Conservation (phyloP, 2,113 vertebrate species). For the Rhabdomys dilectus region DNA sequence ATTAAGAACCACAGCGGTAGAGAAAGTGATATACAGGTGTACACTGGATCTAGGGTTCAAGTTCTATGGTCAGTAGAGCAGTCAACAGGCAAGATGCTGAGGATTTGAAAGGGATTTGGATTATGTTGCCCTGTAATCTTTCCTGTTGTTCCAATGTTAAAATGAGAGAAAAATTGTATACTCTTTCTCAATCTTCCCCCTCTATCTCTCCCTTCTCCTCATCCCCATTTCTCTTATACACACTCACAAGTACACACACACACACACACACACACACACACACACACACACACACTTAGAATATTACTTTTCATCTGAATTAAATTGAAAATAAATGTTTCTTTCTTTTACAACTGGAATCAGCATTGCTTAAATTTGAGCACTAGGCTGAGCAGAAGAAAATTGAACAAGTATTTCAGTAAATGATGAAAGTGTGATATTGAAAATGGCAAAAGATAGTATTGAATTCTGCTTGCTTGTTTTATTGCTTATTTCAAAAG, state of each 20-base stretch:
- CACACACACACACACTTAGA: too few relatives aligned
- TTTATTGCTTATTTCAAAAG: neutral
- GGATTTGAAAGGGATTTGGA: neutral
- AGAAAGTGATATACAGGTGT: neutral
- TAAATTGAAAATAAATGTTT: neutral
- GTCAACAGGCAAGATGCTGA: neutral
- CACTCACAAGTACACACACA: neutral
- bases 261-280: neutral
- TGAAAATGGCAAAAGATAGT: neutral
- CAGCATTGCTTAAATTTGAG: neutral
- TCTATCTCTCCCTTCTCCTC: neutral
- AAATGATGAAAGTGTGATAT: neutral
- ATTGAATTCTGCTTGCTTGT: neutral
- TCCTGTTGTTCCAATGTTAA: neutral
- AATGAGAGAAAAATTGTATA: neutral
- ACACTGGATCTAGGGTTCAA: neutral
- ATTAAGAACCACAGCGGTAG: neutral
- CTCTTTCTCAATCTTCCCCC: neutral
- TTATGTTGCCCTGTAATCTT: neutral
- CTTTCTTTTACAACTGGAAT: neutral
- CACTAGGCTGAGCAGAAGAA: neutral
- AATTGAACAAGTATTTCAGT: neutral
- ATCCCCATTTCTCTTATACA: neutral
- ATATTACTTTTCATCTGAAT: neutral
- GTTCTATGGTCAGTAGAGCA: neutral